Conservation (phyloP, 2,113 vertebrate species). For the Pterophyllum scalare region DNA sequence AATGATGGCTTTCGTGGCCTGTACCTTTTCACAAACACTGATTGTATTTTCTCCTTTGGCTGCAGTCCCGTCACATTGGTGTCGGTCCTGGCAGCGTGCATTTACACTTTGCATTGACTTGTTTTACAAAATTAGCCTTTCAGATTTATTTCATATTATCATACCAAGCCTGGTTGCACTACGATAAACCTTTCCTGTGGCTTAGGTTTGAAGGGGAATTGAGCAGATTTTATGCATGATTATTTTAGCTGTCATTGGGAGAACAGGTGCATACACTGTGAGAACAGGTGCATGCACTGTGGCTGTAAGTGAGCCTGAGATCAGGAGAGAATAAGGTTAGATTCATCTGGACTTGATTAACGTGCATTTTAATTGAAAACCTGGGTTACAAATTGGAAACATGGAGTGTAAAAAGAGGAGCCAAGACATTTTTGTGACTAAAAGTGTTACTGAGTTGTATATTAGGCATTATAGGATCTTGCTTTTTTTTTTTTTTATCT, state of each 20-base stretch:
- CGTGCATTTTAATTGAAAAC: not conserved
- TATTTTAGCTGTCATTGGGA: not conserved
- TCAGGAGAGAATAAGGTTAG: conserved; percentile 5
- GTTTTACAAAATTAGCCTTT: conserved; percentile 6
- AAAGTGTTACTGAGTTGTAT: not conserved
- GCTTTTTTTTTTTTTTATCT: not conserved
- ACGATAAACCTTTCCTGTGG: not conserved
- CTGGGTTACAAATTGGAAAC: not conserved
- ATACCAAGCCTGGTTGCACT: not conserved
- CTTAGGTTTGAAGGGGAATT: not conserved
- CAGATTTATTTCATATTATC: not conserved
- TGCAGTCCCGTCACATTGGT: not conserved
- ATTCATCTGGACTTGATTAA: not conserved
- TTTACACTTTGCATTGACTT: conserved; percentile 18
- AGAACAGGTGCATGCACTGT: not conserved
- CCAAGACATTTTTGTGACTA: not conserved
- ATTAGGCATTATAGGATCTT: not conserved
- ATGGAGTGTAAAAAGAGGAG: not conserved
- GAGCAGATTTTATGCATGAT: not conserved
- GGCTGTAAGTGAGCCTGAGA: not conserved
- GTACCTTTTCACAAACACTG: conserved; percentile 15
- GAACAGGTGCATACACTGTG: too few relatives aligned
- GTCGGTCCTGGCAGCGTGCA: not conserved
- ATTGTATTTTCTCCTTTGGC: conserved; percentile 20
- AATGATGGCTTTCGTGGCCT: not conserved